Evolutionary conservation across 2,888 invertebrate species (phyloP).

Genomic region (Drosophila yooni): DNA sequence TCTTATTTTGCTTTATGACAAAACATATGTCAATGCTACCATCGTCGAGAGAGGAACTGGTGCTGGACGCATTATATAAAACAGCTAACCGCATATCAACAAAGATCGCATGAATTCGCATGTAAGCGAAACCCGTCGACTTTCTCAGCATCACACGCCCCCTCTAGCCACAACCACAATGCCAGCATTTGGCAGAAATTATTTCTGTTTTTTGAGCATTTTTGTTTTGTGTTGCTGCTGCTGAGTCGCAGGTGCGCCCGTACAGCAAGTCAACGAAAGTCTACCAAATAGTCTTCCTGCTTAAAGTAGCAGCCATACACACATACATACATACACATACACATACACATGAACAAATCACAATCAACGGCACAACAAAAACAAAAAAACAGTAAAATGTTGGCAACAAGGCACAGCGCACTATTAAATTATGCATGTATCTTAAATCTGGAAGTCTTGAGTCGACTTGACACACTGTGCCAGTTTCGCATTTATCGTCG

Average conservation of each 20-base stretch:
- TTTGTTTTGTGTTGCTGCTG: conserved; percentile 16
- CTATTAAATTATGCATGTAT: conserved; percentile 43
- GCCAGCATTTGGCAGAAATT: conserved; percentile 63
- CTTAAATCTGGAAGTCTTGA: conserved; percentile 31
- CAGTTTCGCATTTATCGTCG: conserved; percentile 63
- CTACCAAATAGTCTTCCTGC: conserved; percentile 70
- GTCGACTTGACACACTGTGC: conserved; percentile 75
- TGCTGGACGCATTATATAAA: conserved; percentile 66
- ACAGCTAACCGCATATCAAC: conserved; percentile 42
- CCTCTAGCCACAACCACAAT: conserved; percentile 31
- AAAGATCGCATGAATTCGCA: conserved; percentile 65
- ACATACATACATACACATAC: conserved; percentile 31
- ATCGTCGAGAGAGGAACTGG: conserved; percentile 18
- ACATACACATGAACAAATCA: not conserved
- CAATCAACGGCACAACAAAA: conserved; percentile 11
- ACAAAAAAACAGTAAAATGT: conserved; percentile 6
- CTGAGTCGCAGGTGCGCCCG: conserved; percentile 50
- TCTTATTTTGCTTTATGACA: conserved; percentile 15
- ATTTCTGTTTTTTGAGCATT: conserved; percentile 29
- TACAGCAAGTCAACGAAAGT: conserved; percentile 55
- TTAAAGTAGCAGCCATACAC: conserved; percentile 41
- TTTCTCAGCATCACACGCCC: conserved; percentile 20
- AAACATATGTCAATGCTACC: conserved; percentile 72
- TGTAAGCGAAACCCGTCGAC: conserved; percentile 47
- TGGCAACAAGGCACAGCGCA: conserved; percentile 17